phyloP scores from a whole-genome alignment of 1,140 invertebrate genomes.

The Schlechtendalia chinensis region DNA sequence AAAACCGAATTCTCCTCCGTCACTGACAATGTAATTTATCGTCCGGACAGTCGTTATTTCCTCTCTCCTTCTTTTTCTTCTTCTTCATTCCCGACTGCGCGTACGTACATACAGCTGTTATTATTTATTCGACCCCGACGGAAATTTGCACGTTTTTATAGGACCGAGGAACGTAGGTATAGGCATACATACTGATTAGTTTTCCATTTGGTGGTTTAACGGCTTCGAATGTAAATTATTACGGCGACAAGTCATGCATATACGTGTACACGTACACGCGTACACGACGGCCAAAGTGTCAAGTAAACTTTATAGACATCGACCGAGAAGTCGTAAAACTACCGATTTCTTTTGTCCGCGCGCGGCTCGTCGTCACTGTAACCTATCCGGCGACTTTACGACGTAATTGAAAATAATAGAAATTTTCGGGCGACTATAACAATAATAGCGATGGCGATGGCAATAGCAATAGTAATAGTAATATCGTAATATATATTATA shows the following conservation, averaged over 20 bases:
- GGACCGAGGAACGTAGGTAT: neutral
- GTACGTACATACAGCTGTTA: constrained; percentile 8
- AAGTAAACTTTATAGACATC: constrained; percentile 31
- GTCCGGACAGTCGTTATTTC: constrained; percentile 17
- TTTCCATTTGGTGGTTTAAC: constrained; percentile 27
- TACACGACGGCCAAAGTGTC: neutral
- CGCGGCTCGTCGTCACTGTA: neutral
- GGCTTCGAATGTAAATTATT: constrained; percentile 11
- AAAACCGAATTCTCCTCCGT: constrained; percentile 3
- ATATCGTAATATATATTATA: too few relatives aligned
- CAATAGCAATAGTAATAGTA: too few relatives aligned
- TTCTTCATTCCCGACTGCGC: too few relatives aligned
- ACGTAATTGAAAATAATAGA: neutral
- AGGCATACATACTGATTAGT: neutral
- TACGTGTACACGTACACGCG: neutral
- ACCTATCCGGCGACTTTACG: neutral
- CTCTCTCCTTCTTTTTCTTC: too few relatives aligned
- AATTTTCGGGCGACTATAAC: neutral
- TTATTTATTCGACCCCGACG: constrained; percentile 24
- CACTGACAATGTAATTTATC: constrained; percentile 30
- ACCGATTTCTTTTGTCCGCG: constrained; percentile 21
- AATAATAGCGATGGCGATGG: neutral
- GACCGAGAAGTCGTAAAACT: constrained; percentile 15
- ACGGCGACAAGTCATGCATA: neutral
- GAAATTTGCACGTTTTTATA: constrained; percentile 26